Evolutionary conservation across 2,888 invertebrate genomes (phyloP).

Genomic region (Biston betularia): DNA sequence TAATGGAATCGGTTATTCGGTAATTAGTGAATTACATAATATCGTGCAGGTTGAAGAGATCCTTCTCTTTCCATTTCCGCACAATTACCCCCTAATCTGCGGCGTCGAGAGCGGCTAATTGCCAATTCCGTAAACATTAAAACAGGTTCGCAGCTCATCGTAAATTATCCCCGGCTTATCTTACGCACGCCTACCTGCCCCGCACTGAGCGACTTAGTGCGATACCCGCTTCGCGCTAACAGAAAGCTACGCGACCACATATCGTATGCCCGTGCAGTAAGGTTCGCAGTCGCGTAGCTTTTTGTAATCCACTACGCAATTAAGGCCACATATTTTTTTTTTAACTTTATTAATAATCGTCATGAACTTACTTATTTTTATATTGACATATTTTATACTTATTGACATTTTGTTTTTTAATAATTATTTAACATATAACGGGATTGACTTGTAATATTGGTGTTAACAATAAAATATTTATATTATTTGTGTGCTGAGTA

Average conservation of each 20-base stretch:
- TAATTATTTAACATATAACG: too few species aligned
- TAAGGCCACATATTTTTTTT: background rate
- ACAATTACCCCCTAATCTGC: conserved; percentile 23
- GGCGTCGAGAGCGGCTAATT: conserved; percentile 28
- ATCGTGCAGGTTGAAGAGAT: background rate
- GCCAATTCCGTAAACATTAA: conserved; percentile 35
- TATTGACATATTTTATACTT: too few species aligned
- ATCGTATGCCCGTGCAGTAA: too few species aligned
- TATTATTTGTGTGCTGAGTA: too few species aligned
- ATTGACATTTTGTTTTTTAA: too few species aligned
- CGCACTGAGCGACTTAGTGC: too few species aligned
- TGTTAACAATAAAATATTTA: too few species aligned
- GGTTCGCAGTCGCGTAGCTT: too few species aligned
- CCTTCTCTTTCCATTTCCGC: conserved; percentile 8
- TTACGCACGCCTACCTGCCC: conserved; percentile 27
- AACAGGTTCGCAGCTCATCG: conserved; percentile 32
- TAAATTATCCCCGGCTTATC: conserved; percentile 42
- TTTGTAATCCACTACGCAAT: conserved; percentile 3
- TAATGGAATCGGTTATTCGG: background rate
- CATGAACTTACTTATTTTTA: too few species aligned
- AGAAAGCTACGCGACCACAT: too few species aligned
- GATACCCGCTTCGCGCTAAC: too few species aligned
- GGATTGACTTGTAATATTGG: too few species aligned
- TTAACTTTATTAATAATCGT: background rate
- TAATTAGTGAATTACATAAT: background rate